phyloP scores from a whole-genome alignment of 2,113 vertebrate species.

The Dryoscopus gambensis region DNA sequence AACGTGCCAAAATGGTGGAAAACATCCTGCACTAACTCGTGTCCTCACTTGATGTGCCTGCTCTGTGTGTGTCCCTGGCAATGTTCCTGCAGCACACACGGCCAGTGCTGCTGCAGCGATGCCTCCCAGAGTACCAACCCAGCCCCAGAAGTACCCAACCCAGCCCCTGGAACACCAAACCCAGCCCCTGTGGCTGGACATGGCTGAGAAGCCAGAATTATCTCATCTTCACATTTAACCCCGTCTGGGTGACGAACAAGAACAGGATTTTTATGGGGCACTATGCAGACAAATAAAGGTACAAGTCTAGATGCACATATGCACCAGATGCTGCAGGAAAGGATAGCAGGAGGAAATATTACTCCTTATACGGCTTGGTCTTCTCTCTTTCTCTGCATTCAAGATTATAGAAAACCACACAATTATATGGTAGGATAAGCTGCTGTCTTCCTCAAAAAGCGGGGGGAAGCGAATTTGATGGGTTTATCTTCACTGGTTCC shows the following conservation, averaged over 20 bases:
- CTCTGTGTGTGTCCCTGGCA: background rate
- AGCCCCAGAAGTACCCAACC: background rate
- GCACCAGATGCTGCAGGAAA: background rate
- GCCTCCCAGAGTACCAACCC: accelerated
- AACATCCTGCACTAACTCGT: accelerated
- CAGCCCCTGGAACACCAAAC: background rate
- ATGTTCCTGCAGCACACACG: accelerated
- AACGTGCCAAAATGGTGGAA: background rate
- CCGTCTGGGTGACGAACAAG: background rate
- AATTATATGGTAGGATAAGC: background rate
- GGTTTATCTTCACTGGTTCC: background rate
- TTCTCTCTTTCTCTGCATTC: background rate
- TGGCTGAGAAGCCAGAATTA: background rate
- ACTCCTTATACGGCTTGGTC: background rate
- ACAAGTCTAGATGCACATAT: background rate
- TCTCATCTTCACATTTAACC: background rate
- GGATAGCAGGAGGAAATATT: background rate
- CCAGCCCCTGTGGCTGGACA: background rate
- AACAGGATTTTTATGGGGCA: background rate
- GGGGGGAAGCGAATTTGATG: background rate
- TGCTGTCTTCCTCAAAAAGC: background rate
- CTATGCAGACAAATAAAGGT: background rate
- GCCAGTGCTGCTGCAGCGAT: background rate
- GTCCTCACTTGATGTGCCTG: background rate
- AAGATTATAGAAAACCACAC: background rate